phyloP scores from a whole-genome alignment of 2,113 vertebrate species.

The Poecile atricapillus region DNA sequence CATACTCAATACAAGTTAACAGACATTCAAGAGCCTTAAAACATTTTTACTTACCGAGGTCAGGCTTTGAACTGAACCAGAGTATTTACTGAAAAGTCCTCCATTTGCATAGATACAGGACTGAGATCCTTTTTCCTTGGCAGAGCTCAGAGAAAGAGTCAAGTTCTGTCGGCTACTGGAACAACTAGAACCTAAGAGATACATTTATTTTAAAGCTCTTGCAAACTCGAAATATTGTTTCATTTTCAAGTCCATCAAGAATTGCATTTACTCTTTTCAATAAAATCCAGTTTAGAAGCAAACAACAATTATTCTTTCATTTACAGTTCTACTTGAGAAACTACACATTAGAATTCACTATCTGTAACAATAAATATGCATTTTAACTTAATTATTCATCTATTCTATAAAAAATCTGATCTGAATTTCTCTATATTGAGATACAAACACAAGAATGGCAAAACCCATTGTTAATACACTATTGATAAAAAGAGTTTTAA shows the following conservation, averaged over 20 bases:
- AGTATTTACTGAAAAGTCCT: conserved; percentile 84
- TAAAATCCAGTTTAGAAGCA: neutral
- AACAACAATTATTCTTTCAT: neutral
- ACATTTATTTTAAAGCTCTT: neutral
- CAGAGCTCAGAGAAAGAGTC: conserved; percentile 82
- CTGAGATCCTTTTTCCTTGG: conserved; percentile 79
- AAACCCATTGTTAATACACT: neutral
- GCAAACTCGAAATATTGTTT: neutral
- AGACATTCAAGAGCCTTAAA: neutral
- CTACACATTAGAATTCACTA: neutral
- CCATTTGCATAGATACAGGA: conserved; percentile 74
- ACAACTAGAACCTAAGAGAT: conserved; percentile 79
- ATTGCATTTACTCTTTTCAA: neutral
- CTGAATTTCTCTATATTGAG: neutral
- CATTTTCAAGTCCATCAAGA: neutral
- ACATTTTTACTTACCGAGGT: conserved; percentile 79
- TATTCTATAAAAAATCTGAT: neutral
- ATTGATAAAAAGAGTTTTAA: neutral
- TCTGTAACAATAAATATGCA: neutral
- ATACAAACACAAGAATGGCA: neutral
- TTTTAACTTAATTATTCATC: neutral
- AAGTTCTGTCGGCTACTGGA: conserved; percentile 83
- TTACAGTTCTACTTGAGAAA: neutral
- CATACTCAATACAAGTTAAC: neutral
- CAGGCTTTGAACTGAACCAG: conserved; percentile 88